Conservation (phyloP, 2,113 vertebrate genomes). For the Plecotus auritus region DNA sequence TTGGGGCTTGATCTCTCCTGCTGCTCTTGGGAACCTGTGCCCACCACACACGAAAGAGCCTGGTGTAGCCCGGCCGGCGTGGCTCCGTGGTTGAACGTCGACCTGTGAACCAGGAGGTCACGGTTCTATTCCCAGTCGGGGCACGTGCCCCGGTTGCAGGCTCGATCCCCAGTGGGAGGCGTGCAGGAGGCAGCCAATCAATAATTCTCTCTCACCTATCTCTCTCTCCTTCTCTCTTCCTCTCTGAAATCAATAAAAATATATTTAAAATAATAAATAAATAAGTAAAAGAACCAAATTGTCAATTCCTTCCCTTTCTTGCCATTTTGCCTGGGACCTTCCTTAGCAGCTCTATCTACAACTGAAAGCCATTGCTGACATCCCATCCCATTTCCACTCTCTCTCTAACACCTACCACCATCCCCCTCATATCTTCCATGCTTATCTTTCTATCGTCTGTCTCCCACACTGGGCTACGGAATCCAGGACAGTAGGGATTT, state of each 20-base stretch:
- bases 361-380: rapidly evolving
- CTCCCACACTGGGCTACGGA: neutral
- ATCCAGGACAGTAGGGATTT: rapidly evolving
- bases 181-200: too few relatives aligned
- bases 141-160: too few relatives aligned
- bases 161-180: too few relatives aligned
- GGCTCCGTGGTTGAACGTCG: too few relatives aligned
- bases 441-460: neutral
- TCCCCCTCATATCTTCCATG: rapidly evolving
- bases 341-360: neutral
- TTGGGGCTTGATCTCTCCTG: neutral
- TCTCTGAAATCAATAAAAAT: too few relatives aligned
- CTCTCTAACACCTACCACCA: neutral
- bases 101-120: too few relatives aligned
- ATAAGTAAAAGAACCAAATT: neutral
- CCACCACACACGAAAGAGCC: neutral
- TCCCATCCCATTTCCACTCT: neutral
- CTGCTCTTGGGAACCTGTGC: neutral
- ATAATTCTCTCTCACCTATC: too few relatives aligned
- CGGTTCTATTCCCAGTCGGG: too few relatives aligned
- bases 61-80: too few relatives aligned
- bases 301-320: neutral
- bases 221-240: too few relatives aligned
- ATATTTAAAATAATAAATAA: too few relatives aligned
- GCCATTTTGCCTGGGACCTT: neutral